phyloP scores from a whole-genome alignment of 2,113 vertebrate species.

The Tupaia tana region DNA sequence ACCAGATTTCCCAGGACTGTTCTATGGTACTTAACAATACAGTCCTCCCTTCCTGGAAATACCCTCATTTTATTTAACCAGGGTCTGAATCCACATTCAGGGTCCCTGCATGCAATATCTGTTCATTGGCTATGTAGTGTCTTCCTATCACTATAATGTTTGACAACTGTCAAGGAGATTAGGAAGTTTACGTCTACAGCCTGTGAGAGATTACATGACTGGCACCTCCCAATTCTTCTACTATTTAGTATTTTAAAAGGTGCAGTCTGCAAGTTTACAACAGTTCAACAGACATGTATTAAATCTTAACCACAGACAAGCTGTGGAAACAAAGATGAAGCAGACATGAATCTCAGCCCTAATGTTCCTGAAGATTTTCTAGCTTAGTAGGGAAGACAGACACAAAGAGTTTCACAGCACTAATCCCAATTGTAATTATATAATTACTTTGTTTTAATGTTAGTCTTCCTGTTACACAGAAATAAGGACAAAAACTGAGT shows the following conservation, averaged over 20 bases:
- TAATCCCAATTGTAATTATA: background rate
- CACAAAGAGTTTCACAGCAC: background rate
- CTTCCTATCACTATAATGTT: background rate
- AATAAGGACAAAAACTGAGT: background rate
- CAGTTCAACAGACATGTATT: background rate
- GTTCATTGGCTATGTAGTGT: background rate
- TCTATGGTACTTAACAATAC: background rate
- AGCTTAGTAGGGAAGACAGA: background rate
- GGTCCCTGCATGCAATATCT: background rate
- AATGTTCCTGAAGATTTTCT: background rate
- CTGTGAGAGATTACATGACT: background rate
- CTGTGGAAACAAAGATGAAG: background rate
- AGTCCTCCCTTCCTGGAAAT: background rate
- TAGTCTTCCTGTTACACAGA: background rate
- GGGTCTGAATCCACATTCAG: background rate
- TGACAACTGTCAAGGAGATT: background rate
- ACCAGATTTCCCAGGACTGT: background rate
- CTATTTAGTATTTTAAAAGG: background rate
- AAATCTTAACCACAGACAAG: background rate
- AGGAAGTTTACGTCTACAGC: background rate
- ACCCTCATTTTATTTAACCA: background rate
- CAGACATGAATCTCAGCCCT: background rate
- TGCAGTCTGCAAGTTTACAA: background rate
- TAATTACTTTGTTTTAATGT: background rate
- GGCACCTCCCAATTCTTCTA: background rate